Evolutionary conservation across 2,888 invertebrate species (phyloP), one percentile per base, ranked within the genome.

Genomic region (Cryptus armator): DNA sequence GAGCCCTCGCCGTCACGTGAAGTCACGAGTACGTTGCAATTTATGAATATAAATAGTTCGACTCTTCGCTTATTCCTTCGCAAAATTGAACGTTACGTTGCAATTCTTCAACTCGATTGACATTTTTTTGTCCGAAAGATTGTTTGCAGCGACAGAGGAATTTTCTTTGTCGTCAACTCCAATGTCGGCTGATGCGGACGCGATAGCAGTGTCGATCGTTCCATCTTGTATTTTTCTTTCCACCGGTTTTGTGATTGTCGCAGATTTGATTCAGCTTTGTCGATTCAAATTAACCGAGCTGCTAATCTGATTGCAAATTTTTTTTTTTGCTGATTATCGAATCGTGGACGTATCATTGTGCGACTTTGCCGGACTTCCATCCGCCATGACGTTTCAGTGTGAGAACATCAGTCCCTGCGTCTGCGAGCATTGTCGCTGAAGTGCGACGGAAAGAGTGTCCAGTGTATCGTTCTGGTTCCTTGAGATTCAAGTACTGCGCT

Each of bases 291-390:
- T 29, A 32, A 46, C 72, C n/a, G 78, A 78, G 51, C 68, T 68
- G 53, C 43, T 56, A 43, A 70, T 82, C 62, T 66, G 70, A 53
- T 44, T 43, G 87, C 87, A 75, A 87, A 89, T n/a, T n/a, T 80
- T 87, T 88, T 32, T 24, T 71, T 84, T 79, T 82, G 86, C 67
- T 37, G 87, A 87, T 14, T 70, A 86, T 62, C 24, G 88, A 87
- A 53, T 79, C 86, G 32, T 87, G 87, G 43, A 86, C 64, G 66
- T 88, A 89, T 10, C 88, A 81, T 83, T 89, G 86, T 4, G 88
- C 88, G 12, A 89, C 80, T 1, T 66, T 48, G 12, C 83, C 83
- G 3, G 88, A 88, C 70, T 81, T 19, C 19, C 19, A 19, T 19
- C 1, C 19, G 19, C 19, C 19, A 19, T 19, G 19, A 19, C 19